A percentile compares a stretch with the other conserved stretches of the same genome.
phyloP scores from a whole-genome alignment of 2,888 invertebrate species.

The Gonocerus acuteangulatus region DNA sequence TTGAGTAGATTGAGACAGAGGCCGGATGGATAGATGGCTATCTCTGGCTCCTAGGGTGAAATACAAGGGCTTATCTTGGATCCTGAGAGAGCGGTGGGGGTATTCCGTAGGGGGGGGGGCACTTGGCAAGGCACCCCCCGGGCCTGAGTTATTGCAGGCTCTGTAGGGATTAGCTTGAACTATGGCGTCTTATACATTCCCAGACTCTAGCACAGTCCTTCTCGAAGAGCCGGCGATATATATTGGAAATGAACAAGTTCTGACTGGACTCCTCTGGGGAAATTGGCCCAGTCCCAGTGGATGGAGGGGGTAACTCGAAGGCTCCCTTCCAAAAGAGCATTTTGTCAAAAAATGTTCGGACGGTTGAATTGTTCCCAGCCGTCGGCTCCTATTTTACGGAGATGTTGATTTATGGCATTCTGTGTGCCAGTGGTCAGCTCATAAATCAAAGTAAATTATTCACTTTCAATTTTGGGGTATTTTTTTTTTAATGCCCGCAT shows the following conservation, averaged over 20 bases:
- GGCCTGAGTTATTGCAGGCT: background rate
- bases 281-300: background rate
- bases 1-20: background rate
- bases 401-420: too few relatives aligned
- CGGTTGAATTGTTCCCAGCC: too few relatives aligned
- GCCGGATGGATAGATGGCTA: slow-evolving; percentile 20
- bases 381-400: too few relatives aligned
- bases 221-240: background rate
- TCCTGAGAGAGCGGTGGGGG: background rate
- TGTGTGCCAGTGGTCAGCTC: too few relatives aligned
- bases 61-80: slow-evolving; percentile 19
- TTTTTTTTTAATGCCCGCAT: too few relatives aligned
- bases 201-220: background rate
- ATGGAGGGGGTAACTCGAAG: background rate
- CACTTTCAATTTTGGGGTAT: too few relatives aligned
- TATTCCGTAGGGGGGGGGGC: background rate
- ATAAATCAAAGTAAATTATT: too few relatives aligned
- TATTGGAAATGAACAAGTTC: slow-evolving; percentile 16
- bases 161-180: slow-evolving; percentile 14
- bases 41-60: slow-evolving; percentile 10
- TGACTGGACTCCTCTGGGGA: background rate
- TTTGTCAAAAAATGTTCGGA: background rate
- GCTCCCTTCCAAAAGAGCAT: background rate
- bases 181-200: slow-evolving; percentile 6
- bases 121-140: background rate